These are phyloP conservation scores for Diaphora mendica DNA, from an alignment of 2,888 invertebrate genomes.

Conservation along the genomic window DNA sequence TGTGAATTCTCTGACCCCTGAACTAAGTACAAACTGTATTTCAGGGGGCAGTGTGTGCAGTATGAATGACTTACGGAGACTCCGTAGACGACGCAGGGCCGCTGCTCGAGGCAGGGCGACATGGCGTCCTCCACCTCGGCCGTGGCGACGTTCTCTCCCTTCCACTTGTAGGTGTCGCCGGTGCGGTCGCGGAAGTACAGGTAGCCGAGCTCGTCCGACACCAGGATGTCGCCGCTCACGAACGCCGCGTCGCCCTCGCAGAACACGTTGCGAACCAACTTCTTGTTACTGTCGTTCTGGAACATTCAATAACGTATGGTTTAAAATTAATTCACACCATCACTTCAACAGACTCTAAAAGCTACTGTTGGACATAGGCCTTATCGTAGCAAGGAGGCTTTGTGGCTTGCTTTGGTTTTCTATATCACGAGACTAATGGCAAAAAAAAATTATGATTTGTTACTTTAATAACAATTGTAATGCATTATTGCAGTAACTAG, in stretches of 20 bases:
- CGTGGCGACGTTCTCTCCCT: conserved; percentile 98
- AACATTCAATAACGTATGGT: not conserved
- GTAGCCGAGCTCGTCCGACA: conserved; percentile 96
- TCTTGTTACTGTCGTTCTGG: conserved; percentile 93
- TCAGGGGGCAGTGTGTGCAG: too few species aligned
- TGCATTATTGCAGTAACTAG: too few species aligned
- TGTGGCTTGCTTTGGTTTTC: too few species aligned
- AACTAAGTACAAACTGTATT: too few species aligned
- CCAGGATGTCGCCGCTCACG: conserved; percentile 95
- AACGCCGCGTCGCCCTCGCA: conserved; percentile 95
- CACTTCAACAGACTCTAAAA: too few species aligned
- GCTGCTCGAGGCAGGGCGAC: conserved; percentile 90
- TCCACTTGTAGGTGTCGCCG: conserved; percentile 95
- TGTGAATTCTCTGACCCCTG: too few species aligned
- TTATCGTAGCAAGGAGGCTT: too few species aligned
- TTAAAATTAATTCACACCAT: not conserved
- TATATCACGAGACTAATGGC: too few species aligned
- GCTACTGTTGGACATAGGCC: too few species aligned
- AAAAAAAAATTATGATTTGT: too few species aligned
- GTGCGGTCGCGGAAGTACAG: conserved; percentile 97
- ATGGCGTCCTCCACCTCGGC: conserved; percentile 97
- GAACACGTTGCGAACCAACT: conserved; percentile 94
- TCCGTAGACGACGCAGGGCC: conserved; percentile 95
- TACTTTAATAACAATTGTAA: too few species aligned
- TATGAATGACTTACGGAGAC: conserved; percentile 89